These are phyloP conservation scores for Megaceryle maxima DNA, from an alignment of 2,113 vertebrate species.

Conservation along the genomic window DNA sequence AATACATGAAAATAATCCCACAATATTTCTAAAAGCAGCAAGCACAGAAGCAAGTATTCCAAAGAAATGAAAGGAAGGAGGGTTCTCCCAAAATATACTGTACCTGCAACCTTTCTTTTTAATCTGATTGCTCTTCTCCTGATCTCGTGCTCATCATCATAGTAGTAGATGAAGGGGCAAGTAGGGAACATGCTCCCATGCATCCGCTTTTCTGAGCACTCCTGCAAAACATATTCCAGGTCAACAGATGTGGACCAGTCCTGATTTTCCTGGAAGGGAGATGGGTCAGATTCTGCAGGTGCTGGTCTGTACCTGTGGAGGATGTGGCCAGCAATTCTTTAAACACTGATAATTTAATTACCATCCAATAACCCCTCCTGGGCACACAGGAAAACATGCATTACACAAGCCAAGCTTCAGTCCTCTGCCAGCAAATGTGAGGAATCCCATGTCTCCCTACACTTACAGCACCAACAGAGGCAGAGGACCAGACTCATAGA, in stretches of 20 bases:
- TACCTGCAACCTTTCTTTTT: slow-evolving; percentile 77
- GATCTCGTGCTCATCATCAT: slow-evolving; percentile 71
- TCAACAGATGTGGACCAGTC: not conserved
- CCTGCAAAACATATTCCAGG: slow-evolving; percentile 72
- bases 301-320: not conserved
- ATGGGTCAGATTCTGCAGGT: not conserved
- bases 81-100: not conserved
- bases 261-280: not conserved
- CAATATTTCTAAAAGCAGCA: not conserved
- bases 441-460: fast-evolving
- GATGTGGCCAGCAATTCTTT: not conserved
- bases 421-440: fast-evolving
- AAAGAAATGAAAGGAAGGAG: not conserved
- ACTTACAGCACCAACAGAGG: fast-evolving
- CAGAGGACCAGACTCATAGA: no score
- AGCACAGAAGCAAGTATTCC: not conserved
- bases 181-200: slow-evolving; percentile 68
- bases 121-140: slow-evolving; percentile 64
- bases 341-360: not conserved
- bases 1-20: not conserved
- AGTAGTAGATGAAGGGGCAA: slow-evolving; percentile 76
- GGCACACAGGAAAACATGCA: fast-evolving
- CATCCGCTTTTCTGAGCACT: slow-evolving; percentile 76
- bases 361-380: not conserved
- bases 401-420: not conserved